These are phyloP conservation scores for Propsilocerus akamusi DNA, from an alignment of 1,140 invertebrate genomes.

Conservation along the genomic window DNA sequence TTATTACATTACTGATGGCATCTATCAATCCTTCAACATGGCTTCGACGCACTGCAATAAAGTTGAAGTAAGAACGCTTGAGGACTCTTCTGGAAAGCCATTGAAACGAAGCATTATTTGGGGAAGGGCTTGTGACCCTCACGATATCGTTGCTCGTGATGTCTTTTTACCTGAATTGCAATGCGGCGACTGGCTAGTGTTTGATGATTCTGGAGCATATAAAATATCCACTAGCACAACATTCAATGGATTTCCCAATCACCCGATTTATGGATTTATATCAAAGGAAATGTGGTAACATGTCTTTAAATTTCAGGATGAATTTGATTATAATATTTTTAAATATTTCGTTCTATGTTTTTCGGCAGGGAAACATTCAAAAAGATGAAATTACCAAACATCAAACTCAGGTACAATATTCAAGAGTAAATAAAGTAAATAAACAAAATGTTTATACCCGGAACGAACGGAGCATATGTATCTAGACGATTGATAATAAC, in stretches of 20 bases:
- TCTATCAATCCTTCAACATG: background rate
- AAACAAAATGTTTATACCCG: too few species aligned
- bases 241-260: conserved; percentile 55
- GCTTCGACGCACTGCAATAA: background rate
- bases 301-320: background rate
- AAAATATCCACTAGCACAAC: conserved; percentile 51
- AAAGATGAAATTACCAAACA: background rate
- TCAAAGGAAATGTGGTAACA: background rate
- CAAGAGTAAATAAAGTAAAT: too few species aligned
- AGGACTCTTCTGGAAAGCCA: background rate
- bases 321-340: too few species aligned
- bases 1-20: background rate
- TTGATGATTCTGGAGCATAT: conserved; percentile 67
- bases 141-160: conserved; percentile 52
- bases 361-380: background rate
- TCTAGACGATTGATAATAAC: too few species aligned
- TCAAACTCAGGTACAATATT: background rate
- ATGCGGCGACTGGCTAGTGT: conserved; percentile 56
- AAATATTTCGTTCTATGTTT: too few species aligned
- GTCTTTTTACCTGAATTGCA: conserved; percentile 42
- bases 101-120: conserved; percentile 34
- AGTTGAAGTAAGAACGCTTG: background rate
- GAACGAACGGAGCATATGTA: too few species aligned
- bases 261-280: background rate
- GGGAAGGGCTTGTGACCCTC: conserved; percentile 70